These are phyloP conservation scores for Kryphioiulus occultus DNA, from an alignment of 2,888 invertebrate species.

Conservation along the genomic window DNA sequence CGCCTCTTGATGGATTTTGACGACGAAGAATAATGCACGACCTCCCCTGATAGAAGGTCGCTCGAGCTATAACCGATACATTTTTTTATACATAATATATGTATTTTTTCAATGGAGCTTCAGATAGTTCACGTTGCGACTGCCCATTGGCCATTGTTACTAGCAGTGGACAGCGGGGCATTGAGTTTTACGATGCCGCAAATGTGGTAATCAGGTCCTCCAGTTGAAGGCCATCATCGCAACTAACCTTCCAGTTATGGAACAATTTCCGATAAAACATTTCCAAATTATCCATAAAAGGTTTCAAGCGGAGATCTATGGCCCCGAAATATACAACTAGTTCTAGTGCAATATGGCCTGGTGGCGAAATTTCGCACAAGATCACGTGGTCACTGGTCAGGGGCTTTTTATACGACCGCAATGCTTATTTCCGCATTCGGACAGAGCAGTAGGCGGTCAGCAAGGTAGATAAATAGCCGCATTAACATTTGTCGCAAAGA, in stretches of 20 bases:
- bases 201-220: slow-evolving; percentile 26
- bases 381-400: not conserved
- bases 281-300: slow-evolving; percentile 7
- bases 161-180: slow-evolving; percentile 6
- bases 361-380: not conserved
- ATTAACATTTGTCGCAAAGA: not conserved
- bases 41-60: not conserved
- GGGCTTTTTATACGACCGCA: not conserved
- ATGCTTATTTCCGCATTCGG: not conserved
- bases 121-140: not conserved
- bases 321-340: not conserved
- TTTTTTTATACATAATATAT: not conserved
- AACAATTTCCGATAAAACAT: slow-evolving; percentile 35
- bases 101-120: not conserved
- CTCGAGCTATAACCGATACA: not conserved
- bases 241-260: slow-evolving; percentile 35
- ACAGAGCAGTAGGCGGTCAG: not conserved
- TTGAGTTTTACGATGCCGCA: slow-evolving; percentile 31
- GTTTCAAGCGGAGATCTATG: not conserved
- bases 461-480: not conserved
- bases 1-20: not conserved
- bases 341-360: not conserved
- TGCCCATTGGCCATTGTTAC: not conserved
- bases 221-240: slow-evolving; percentile 31
- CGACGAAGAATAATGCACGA: not conserved